Evolutionary conservation across 2,113 vertebrate genomes (phyloP).

Genomic region (Datnioides undecimradiatus): DNA sequence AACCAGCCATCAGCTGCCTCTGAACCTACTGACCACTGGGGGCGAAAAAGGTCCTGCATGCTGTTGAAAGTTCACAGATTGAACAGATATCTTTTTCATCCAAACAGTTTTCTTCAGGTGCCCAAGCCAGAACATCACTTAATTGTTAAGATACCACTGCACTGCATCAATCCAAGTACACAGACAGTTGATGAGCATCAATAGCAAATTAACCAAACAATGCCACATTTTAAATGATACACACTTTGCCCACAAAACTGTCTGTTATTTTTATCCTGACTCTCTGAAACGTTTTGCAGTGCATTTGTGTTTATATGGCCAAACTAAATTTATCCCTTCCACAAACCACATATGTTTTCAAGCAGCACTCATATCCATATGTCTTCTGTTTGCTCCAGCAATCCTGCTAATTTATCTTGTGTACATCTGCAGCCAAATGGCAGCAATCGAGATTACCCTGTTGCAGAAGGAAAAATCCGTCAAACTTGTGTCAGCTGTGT

Average conservation of each 20-base stretch:
- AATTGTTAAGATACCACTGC: not conserved
- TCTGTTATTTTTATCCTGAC: not conserved
- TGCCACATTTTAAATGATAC: not conserved
- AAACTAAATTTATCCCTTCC: not conserved
- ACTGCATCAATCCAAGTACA: not conserved
- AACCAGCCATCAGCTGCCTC: not conserved
- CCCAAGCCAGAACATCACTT: not conserved
- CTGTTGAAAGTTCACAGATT: not conserved
- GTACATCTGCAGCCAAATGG: not conserved
- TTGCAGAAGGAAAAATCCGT: not conserved
- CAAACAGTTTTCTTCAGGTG: not conserved
- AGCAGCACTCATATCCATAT: not conserved
- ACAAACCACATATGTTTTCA: constrained; percentile 1
- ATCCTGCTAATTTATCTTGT: not conserved
- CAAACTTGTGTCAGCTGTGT: not conserved
- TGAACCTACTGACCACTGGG: not conserved
- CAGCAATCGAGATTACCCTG: not conserved
- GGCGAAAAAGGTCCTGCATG: not conserved
- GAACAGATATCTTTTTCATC: not conserved
- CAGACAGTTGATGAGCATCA: too few relatives aligned
- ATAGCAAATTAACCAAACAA: not conserved
- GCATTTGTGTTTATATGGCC: not conserved
- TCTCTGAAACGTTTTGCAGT: not conserved
- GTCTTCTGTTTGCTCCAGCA: not conserved
- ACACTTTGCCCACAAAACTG: not conserved